These are phyloP conservation scores for Chiridota heheva DNA, from an alignment of 35 echinoderm and acorn worm species.

Conservation along the genomic window DNA sequence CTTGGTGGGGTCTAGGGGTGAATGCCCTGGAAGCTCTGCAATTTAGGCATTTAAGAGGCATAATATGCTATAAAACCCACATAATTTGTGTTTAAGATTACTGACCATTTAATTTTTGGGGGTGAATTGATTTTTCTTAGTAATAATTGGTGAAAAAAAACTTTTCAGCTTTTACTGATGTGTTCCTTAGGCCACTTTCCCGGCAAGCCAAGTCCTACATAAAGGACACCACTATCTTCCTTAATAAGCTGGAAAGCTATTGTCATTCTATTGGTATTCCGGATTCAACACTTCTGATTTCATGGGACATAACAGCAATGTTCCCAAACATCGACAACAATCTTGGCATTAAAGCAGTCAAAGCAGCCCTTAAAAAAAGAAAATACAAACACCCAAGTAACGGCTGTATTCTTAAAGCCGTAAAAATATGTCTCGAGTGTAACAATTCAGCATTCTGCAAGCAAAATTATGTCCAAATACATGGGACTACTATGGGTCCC, in stretches of 20 bases:
- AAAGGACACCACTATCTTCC: neutral
- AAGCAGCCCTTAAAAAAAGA: neutral
- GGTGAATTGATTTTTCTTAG: too few species aligned
- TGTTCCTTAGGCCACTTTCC: neutral
- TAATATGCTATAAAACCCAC: too few species aligned
- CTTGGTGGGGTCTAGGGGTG: too few species aligned
- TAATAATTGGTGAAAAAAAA: constrained; percentile 16
- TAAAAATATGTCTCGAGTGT: neutral
- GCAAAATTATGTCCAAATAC: neutral
- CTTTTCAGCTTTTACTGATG: neutral
- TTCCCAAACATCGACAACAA: constrained; percentile 29
- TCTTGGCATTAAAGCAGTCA: neutral
- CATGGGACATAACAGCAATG: constrained; percentile 14
- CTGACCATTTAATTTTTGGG: too few species aligned
- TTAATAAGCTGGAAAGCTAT: neutral
- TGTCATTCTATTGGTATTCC: neutral
- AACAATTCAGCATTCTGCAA: constrained; percentile 17
- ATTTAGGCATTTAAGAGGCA: too few species aligned
- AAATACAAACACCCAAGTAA: neutral
- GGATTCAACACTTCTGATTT: neutral
- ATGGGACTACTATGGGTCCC: constrained; percentile 13
- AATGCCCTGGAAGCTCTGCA: too few species aligned
- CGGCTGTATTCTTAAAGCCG: neutral
- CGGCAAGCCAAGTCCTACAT: constrained; percentile 1
- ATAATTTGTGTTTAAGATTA: too few species aligned